Evolutionary conservation across 2,797 vertebrate genomes (phyloP), one percentile per base, ranked within the genome.

Genomic region (Poecilia velifera): DNA sequence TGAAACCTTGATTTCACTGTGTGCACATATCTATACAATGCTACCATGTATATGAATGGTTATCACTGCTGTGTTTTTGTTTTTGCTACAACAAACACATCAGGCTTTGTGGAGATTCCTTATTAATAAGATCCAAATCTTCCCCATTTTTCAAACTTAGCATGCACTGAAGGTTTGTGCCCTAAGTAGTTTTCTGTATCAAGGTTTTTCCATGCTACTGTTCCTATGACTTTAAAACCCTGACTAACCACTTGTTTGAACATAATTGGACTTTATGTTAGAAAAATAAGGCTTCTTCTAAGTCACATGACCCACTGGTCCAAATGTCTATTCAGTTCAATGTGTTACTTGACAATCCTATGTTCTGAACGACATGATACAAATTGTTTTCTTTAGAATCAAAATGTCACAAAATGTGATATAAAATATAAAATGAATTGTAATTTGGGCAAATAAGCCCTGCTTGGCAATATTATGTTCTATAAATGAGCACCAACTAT

Each of bases 1-100:
- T 87, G 39, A 79, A 74, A 66, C 47, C 79, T 57, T 76, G 76
- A 74, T 49, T 84, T 82, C 62, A 74, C 72, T 59, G 71, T 77
- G 73, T 43, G 83, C 64, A 83, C 81, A 82, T 18, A 64, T 59
- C 49, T 72, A 85, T 66, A 77, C 46, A 53, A 72, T 77, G 39
- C 51, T 45, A 53, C 51, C 22, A 34, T 55, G 0, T 14, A 59
- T n/a, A 55, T n/a, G 25, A 9, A n/a, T 55, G 25, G 53, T 55
- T n/a, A n/a, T 25, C 20, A 57, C 20, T 57, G 10, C 25, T 57
- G n/a, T n/a, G 4, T n/a, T 28, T 57, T 53, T 53, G 25, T 25
- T 53, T 12, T n/a, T 57, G 55, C 10, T 57, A 2, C 12, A 28
- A 57, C 55, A 57, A 57, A 57, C 25, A 53, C 8, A 14, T 53